Percentiles rank a stretch among this genome's conserved stretches.
These are phyloP conservation scores for Euura saliciscinereae DNA, from an alignment of 1,140 invertebrate genomes.

Conservation along the genomic window DNA sequence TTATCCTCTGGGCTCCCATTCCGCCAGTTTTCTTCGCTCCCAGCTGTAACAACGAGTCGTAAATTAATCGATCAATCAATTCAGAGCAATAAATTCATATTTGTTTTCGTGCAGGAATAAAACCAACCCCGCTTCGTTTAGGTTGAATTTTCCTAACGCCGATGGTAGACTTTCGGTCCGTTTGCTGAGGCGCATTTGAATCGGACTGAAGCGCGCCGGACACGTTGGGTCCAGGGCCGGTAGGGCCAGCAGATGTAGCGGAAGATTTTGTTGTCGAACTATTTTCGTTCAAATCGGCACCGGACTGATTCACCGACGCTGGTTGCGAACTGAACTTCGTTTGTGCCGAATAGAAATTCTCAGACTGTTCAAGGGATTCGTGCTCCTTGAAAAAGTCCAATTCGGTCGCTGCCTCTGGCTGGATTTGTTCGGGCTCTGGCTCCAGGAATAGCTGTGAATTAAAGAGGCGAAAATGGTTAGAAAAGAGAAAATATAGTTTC, in stretches of 20 bases:
- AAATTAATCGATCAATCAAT: constrained; percentile 17
- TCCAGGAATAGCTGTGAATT: constrained; percentile 67
- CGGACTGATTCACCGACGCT: constrained; percentile 25
- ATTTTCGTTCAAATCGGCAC: constrained; percentile 23
- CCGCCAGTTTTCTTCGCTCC: constrained; percentile 83
- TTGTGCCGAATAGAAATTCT: constrained; percentile 28
- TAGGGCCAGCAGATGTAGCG: constrained; percentile 21
- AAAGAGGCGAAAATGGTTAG: constrained; percentile 17
- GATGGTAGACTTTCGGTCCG: constrained; percentile 74
- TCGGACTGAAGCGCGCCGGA: constrained; percentile 47
- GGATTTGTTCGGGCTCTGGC: constrained; percentile 55
- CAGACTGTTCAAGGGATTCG: constrained; percentile 54
- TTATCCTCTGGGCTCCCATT: constrained; percentile 96
- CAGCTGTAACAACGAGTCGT: constrained; percentile 60
- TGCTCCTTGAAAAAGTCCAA: constrained; percentile 85
- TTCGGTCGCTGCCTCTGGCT: constrained; percentile 65
- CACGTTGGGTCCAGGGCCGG: constrained; percentile 35
- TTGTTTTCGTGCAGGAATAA: not conserved
- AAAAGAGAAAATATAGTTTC: constrained; percentile 56
- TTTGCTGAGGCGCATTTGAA: constrained; percentile 32
- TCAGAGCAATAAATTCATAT: constrained; percentile 14
- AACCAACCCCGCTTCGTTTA: constrained; percentile 68
- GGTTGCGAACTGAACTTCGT: constrained; percentile 27
- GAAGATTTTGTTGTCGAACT: constrained; percentile 20
- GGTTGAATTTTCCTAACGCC: constrained; percentile 70